Percentiles rank a stretch among this genome's conserved stretches.
These are phyloP conservation scores for Andrena haemorrhoa DNA, from an alignment of 2,888 invertebrate genomes.

Conservation along the genomic window DNA sequence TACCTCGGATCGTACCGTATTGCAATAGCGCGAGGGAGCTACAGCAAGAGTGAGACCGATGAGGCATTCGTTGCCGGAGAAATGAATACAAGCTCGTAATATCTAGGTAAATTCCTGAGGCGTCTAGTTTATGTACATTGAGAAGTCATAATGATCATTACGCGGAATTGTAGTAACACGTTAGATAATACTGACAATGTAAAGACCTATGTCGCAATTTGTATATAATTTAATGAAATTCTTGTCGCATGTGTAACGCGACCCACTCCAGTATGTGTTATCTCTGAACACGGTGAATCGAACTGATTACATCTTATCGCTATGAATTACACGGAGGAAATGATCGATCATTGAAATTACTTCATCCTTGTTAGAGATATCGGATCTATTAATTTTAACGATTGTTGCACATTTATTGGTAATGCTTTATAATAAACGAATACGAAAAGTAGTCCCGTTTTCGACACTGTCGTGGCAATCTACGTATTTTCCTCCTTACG, in stretches of 20 bases:
- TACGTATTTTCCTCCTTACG: constrained; percentile 12
- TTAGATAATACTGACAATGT: constrained; percentile 35
- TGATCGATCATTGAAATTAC: constrained; percentile 47
- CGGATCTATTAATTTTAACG: constrained; percentile 64
- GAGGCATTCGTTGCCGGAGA: background rate
- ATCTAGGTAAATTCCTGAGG: constrained; percentile 16
- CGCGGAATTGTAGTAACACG: constrained; percentile 25
- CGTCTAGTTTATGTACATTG: constrained; percentile 23
- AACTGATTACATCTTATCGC: constrained; percentile 6
- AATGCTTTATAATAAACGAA: constrained; percentile 69
- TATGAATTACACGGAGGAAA: constrained; percentile 23
- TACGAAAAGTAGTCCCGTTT: constrained; percentile 32
- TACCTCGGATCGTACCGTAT: background rate
- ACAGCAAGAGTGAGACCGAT: background rate
- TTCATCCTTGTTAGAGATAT: constrained; percentile 60
- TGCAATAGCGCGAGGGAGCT: background rate
- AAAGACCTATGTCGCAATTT: constrained; percentile 9
- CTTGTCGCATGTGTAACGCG: constrained; percentile 2
- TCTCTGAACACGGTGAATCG: constrained; percentile 4
- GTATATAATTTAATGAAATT: constrained; percentile 30
- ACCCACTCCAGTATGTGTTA: constrained; percentile 8
- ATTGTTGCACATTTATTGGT: constrained; percentile 68
- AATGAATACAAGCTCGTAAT: constrained; percentile 26
- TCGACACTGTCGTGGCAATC: constrained; percentile 8
- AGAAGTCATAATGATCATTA: constrained; percentile 10